A percentile compares a stretch with the other conserved stretches of the same genome.
These are phyloP conservation scores for Bolinopsis microptera DNA, from an alignment of 37 sponge, comb jelly and placozoan genomes.

Conservation along the genomic window DNA sequence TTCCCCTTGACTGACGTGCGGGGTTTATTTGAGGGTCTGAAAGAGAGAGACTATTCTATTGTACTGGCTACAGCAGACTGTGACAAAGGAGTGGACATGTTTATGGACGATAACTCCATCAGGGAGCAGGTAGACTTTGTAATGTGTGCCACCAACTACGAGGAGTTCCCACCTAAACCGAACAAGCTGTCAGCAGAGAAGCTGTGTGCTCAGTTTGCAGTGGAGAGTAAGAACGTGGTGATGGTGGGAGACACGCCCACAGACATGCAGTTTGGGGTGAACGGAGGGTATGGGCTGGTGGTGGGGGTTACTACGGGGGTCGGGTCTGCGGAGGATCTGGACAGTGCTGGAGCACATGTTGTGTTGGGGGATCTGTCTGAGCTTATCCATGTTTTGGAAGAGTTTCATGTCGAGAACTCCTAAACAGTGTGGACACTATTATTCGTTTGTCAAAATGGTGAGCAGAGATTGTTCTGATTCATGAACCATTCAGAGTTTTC, in stretches of 20 bases:
- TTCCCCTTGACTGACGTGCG: background rate
- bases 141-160: background rate
- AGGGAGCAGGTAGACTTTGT: background rate
- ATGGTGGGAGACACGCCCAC: conserved; percentile 31
- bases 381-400: background rate
- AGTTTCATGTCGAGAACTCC: no score
- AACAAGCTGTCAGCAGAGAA: background rate
- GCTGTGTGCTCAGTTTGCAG: background rate
- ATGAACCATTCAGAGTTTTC: no score
- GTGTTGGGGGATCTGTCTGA: background rate
- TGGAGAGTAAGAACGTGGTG: background rate
- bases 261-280: background rate
- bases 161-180: background rate
- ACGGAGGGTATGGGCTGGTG: background rate
- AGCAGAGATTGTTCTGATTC: no score
- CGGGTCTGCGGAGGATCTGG: background rate
- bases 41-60: background rate
- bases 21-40: background rate
- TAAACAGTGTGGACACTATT: no score
- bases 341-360: background rate
- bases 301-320: conserved; percentile 11
- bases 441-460: no score
- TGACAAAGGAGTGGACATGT: background rate
- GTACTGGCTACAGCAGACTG: background rate
- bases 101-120: background rate